phyloP scores from a whole-genome alignment of 2,113 vertebrate genomes.

The Pithys albifrons region DNA sequence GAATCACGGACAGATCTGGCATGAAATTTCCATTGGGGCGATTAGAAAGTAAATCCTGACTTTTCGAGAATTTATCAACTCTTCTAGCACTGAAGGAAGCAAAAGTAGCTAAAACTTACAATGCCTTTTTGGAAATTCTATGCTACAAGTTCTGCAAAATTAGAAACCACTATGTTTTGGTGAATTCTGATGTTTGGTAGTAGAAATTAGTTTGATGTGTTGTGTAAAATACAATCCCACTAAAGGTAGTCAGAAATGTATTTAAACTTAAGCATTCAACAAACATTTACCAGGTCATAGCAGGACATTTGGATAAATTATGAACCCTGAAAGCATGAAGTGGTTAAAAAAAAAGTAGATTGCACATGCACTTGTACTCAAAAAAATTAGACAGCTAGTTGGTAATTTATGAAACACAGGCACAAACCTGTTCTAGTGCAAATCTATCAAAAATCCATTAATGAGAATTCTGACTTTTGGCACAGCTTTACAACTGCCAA shows the following conservation, averaged over 20 bases:
- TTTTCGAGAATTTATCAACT: not conserved
- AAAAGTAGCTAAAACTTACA: not conserved
- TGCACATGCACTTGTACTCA: not conserved
- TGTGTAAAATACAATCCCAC: not conserved
- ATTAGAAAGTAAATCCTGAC: not conserved
- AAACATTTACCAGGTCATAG: not conserved
- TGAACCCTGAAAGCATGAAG: not conserved
- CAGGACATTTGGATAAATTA: not conserved
- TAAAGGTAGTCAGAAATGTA: not conserved
- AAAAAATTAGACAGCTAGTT: not conserved
- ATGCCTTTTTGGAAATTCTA: not conserved
- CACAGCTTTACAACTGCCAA: not conserved
- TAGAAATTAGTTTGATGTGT: not conserved
- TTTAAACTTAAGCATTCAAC: not conserved
- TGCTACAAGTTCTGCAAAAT: not conserved
- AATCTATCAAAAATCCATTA: not conserved
- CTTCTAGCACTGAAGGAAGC: not conserved
- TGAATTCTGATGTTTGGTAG: not conserved
- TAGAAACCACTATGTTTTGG: not conserved
- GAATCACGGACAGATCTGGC: not conserved
- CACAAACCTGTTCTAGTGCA: not conserved
- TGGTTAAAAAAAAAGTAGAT: not conserved
- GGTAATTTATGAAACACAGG: not conserved
- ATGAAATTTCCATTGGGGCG: not conserved
- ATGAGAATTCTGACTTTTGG: not conserved